Base-by-base conservation (phyloP, 2,797 vertebrate genomes). In the Iguana delicatissima region DNA sequence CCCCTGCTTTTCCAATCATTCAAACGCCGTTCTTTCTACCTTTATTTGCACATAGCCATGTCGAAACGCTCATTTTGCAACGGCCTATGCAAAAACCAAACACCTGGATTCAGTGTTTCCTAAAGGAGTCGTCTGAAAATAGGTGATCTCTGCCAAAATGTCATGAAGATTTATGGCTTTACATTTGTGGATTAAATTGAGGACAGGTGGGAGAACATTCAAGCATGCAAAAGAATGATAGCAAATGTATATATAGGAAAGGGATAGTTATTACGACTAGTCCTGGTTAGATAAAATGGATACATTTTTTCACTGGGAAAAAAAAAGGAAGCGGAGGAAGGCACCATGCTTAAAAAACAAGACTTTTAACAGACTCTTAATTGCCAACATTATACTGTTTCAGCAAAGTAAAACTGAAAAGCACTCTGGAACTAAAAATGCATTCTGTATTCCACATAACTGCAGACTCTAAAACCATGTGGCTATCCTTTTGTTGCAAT, bases 151-250 rank as follows among this genome's bases (percentile, higher is more conserved):
- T 97, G 97, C 97, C 97, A 98, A 97, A 97, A 97, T 89, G 97
- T 98, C 97, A 97, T 88, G 91, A 97, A 97, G 97, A 98, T 98
- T 97, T 98, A 98, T 97, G 96, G 95, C 95, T 96, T 96, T 97
- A 96, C 95, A 96, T 97, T 97, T 97, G 96, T 12, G 87, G 96
- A 97, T 97, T 97, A 97, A 97, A 97, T 97, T 97, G 96, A 97
- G 97, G 97, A 97, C 97, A 98, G 97, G 97, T 98, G 97, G 97
- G 97, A 96, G 97, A 98, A 97, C 93, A 94, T 93, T 97, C 95
- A 94, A 94, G 94, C 96, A 95, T 94, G 94, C 95, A 96, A 96
- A 96, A 95, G 95, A 96, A 96, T 96, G 97, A 97, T 97, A 96
- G 97, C 91, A 96, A 95, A 87, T 95, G 96, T 97, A 96, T 96